phyloP scores from a whole-genome alignment of 2,888 invertebrate genomes.

The Cataglyphis albicans region DNA sequence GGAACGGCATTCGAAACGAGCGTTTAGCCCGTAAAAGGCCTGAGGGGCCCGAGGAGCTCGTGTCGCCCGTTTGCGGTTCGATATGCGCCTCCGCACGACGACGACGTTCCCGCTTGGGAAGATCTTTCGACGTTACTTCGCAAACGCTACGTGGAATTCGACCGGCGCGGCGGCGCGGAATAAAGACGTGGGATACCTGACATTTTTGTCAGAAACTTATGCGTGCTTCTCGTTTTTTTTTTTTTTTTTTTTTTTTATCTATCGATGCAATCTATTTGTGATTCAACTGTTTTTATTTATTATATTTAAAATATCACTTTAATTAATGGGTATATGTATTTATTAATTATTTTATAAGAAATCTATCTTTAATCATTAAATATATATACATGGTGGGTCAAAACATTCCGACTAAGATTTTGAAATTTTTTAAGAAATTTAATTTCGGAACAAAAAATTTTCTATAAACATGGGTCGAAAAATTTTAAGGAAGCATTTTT shows the following conservation, averaged over 20 bases:
- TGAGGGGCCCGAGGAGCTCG: slow-evolving; percentile 17
- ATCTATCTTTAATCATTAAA: neutral
- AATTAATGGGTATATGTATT: neutral
- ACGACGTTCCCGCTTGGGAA: slow-evolving; percentile 34
- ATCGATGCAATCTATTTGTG: neutral
- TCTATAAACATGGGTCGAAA: no score
- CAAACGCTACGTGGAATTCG: slow-evolving; percentile 64
- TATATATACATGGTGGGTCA: no score
- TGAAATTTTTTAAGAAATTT: no score
- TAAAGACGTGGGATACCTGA: slow-evolving; percentile 62
- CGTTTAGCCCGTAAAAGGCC: slow-evolving; percentile 74
- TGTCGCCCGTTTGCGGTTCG: slow-evolving; percentile 51
- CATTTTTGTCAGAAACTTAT: slow-evolving; percentile 19
- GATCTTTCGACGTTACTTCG: slow-evolving; percentile 46
- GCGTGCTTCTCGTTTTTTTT: neutral
- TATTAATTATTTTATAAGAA: slow-evolving; percentile 17
- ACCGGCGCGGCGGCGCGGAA: slow-evolving; percentile 56
- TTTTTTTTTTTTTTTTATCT: neutral
- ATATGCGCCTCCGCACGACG: slow-evolving; percentile 58
- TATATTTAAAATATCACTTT: neutral
- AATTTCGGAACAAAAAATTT: no score
- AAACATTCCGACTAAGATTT: no score
- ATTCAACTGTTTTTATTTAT: neutral
- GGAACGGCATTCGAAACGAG: slow-evolving; percentile 65
- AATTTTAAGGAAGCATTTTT: no score